Evolutionary conservation across 2,888 invertebrate species (phyloP).

Genomic region (Ashinkailepas kermadecensis): DNA sequence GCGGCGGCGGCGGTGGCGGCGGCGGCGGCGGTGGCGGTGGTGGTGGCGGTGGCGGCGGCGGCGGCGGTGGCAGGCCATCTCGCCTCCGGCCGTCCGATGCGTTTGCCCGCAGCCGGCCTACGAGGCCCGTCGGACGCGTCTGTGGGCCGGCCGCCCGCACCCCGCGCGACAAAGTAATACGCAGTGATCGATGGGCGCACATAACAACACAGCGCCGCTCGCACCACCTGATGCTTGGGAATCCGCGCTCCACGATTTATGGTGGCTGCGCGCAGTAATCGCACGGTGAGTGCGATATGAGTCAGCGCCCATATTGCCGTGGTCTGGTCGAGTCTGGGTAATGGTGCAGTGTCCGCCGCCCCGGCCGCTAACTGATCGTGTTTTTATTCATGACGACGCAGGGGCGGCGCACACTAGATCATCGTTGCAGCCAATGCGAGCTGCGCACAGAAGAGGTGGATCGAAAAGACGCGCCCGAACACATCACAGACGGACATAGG

Average conservation of each 20-base stretch:
- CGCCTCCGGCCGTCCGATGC: too few species aligned
- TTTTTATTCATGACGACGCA: conserved; percentile 2
- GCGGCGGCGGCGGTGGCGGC: too few species aligned
- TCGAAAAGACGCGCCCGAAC: too few species aligned
- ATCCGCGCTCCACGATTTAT: neutral
- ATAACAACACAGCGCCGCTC: neutral
- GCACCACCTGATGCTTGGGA: conserved; percentile 4
- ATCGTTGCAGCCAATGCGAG: neutral
- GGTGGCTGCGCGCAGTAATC: neutral
- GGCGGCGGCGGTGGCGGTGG: too few species aligned
- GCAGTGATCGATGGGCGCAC: neutral
- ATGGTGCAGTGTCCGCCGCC: neutral
- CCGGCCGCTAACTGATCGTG: neutral
- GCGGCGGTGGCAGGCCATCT: neutral
- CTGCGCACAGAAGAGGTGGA: too few species aligned
- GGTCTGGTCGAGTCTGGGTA: neutral
- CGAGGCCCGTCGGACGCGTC: neutral
- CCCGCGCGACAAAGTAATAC: conserved; percentile 5
- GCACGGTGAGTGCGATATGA: neutral
- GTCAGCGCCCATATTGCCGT: neutral
- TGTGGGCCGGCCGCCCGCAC: neutral
- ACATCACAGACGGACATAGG: too few species aligned
- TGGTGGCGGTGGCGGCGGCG: too few species aligned
- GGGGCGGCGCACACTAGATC: neutral
- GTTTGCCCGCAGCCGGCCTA: neutral